Evolutionary conservation across 2,888 invertebrate species (phyloP), one percentile per base, ranked within the genome.

Genomic region (Eupithecia vulgata): DNA sequence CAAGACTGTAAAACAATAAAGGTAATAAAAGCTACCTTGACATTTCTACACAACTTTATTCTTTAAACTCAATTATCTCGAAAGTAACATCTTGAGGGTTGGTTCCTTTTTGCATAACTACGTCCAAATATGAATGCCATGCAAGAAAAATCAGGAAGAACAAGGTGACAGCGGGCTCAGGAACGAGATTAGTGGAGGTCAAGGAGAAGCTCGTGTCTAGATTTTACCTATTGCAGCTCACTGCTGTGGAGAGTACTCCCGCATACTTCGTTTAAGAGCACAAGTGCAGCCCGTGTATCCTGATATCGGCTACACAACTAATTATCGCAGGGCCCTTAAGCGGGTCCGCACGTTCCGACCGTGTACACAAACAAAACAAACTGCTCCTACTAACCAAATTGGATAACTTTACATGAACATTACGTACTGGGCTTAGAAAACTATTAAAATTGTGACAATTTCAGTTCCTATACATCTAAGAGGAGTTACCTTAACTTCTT

Each of bases 321-420:
- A 79, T 78, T 79, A 79, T 73, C 76, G 71, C 45, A 6, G 73
- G 61, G 57, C 21, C 74, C 76, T 42, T 76, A 76, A 78, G 67
- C 70, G 73, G 74, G 30, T 21, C 40, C n/a, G 73, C 79, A 79
- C 78, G 79, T 69, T 76, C 62, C 62, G n/a, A 25, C 62, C 35
- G 70, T 17, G 42, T 62, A 48, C 35, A 30, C n/a, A 61, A 69
- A 67, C 68, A 48, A 61, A 69, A 67, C 68, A 48, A 71, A 52
- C 64, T 64, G 62, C 45, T 62, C 59, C 57, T 25, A 25, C 57
- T 25, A 25, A 35, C 34, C 68, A 17, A 48, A 67, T 62, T 62
- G 67, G 59, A 67, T 61, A 67, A n/a, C 6, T 71, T 67, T 34
- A 64, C 52, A 59, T 15, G 30, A 17, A 35, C 30, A 30, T 4